Conservation (phyloP, 2,113 vertebrate genomes). For the Litocranius walleri region DNA sequence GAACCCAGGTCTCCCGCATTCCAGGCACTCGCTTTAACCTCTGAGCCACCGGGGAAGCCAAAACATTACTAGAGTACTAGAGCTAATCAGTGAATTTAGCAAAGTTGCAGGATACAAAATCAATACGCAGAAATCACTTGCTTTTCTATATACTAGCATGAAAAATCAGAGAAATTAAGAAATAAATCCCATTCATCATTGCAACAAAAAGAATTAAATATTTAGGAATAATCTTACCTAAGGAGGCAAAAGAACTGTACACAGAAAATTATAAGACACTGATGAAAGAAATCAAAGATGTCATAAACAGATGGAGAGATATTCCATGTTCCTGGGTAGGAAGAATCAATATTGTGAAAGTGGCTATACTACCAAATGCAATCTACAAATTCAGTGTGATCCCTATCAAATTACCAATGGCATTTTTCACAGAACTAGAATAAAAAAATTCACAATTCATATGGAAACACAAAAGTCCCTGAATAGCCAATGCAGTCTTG, state of each 20-base stretch:
- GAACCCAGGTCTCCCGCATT: too few relatives aligned
- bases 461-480: background rate
- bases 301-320: background rate
- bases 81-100: background rate
- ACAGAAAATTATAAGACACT: background rate
- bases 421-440: too few relatives aligned
- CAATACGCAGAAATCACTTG: background rate
- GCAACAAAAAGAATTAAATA: background rate
- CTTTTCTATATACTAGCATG: background rate
- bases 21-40: too few relatives aligned
- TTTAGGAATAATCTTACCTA: too few relatives aligned
- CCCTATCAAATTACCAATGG: too few relatives aligned
- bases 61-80: background rate
- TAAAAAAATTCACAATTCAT: too few relatives aligned
- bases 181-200: background rate
- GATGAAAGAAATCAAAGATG: background rate
- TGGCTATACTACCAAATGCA: background rate
- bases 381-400: background rate
- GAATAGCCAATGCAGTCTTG: background rate
- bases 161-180: background rate
- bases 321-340: background rate
- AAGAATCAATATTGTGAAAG: background rate
- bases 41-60: too few relatives aligned
- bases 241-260: background rate
- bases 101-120: background rate